Evolutionary conservation across 2,797 vertebrate species (phyloP).

Genomic region (Xerus rutilus): DNA sequence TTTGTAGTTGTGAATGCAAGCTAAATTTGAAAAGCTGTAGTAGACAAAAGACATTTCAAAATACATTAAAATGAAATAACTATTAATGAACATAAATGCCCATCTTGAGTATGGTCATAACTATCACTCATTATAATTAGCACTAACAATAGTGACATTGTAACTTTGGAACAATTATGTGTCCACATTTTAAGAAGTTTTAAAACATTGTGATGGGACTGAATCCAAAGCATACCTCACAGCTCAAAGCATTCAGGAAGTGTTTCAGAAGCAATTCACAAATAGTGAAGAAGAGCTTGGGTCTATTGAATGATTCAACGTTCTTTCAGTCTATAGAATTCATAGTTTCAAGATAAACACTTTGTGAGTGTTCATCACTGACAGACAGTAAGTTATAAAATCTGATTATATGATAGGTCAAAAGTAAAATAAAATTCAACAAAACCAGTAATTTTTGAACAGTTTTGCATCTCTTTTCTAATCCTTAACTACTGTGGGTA

Average conservation of each 20-base stretch:
- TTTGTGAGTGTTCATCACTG: background rate
- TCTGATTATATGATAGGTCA: background rate
- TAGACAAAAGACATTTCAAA: background rate
- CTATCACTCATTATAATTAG: background rate
- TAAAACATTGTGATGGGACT: background rate
- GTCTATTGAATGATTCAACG: background rate
- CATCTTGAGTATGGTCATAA: background rate
- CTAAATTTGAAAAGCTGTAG: background rate
- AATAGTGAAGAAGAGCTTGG: rapidly evolving
- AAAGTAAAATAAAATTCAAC: background rate
- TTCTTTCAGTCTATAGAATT: background rate
- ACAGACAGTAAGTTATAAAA: background rate
- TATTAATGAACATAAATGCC: background rate
- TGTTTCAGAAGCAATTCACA: background rate
- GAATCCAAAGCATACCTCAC: background rate
- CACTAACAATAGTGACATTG: background rate
- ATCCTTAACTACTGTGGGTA: background rate
- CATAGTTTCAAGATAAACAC: background rate
- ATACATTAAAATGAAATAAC: background rate
- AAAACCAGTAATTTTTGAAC: background rate
- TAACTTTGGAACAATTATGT: background rate
- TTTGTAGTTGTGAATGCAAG: background rate
- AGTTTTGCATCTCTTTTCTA: background rate
- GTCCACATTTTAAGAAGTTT: background rate
- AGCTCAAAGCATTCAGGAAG: background rate